Conservation (phyloP, 2,797 vertebrate species). For the Pithecia hirsuta region DNA sequence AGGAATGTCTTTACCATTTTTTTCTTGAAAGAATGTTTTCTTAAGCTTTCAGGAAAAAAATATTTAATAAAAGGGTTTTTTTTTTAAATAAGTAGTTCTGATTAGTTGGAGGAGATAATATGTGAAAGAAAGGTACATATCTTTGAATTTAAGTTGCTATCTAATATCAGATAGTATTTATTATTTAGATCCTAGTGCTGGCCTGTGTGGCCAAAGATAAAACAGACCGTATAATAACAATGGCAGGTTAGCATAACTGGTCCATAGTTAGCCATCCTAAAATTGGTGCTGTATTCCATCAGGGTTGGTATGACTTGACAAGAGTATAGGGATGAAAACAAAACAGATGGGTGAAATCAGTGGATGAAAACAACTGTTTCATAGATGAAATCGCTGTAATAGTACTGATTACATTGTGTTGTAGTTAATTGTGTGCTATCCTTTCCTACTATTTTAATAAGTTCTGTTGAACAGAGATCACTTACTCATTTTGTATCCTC, state of each 20-base stretch:
- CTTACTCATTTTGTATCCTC: not conserved
- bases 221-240: not conserved
- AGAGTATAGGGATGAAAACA: not conserved
- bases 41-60: slow-evolving; percentile 6
- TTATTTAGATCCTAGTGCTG: not conserved
- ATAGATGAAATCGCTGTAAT: not conserved
- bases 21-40: not conserved
- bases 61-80: not conserved
- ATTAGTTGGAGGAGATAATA: not conserved
- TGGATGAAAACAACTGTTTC: not conserved
- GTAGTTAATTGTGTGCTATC: not conserved
- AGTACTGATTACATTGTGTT: not conserved
- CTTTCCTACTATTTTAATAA: not conserved
- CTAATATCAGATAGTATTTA: not conserved
- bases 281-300: too few species aligned
- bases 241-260: not conserved
- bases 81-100: not conserved
- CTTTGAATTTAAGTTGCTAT: not conserved
- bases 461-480: not conserved
- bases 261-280: not conserved
- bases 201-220: not conserved
- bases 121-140: slow-evolving; percentile 39
- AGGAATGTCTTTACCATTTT: not conserved
- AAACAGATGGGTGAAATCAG: not conserved
- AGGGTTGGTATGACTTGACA: not conserved